Base-by-base conservation (phyloP, 2,797 vertebrate species). In the Gobio occitaniae region DNA sequence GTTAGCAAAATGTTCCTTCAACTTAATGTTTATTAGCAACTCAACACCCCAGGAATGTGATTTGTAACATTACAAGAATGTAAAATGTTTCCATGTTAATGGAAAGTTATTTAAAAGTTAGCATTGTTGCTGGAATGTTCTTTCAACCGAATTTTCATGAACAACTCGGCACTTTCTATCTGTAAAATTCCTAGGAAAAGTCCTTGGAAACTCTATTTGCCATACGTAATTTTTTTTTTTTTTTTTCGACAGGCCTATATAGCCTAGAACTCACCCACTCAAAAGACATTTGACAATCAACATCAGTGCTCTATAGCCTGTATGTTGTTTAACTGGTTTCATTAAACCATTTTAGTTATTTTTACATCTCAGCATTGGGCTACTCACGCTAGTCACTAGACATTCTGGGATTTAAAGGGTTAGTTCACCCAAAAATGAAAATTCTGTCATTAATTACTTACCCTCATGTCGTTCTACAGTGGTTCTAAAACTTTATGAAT, bases 321-420 rank as follows among this genome's bases (percentile, higher is more conserved):
- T 78, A 29, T 21, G 44, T 41, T 16, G 59, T 54, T 83, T 41
- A 41, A 54, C 82, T 68, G 72, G 72, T 68, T 76, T 41, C 21
- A 44, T 36, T 10, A 13, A 50, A 38, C 63, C 29, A 54, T 54
- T 38, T 48, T n/a, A 15, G 15, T 44, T 61, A 7, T 61, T 54
- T 47, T 72, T 11, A 56, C 38, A 12, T 47, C 36, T 80, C 56
- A 25, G 9, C 11, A 59, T 44, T 44, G 8, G 41, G 41, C 41
- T 15, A 6, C 25, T 38, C 5, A 41, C 17, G 3, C 1, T 65
- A 44, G 16, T 29, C 7, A 32, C 52, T 44, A 0, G 6, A 65
- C 17, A 38, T 52, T 17, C 44, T 36, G 61, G 29, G 21, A 75
- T 11, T 59, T 25, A 25, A 25, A 25, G 25, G 25, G 25, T 25